Evolutionary conservation across 37 sponge, comb jelly and placozoan genomes (phyloP), one percentile per base, ranked within the genome.

Genomic region (Axinella damicornis): DNA sequence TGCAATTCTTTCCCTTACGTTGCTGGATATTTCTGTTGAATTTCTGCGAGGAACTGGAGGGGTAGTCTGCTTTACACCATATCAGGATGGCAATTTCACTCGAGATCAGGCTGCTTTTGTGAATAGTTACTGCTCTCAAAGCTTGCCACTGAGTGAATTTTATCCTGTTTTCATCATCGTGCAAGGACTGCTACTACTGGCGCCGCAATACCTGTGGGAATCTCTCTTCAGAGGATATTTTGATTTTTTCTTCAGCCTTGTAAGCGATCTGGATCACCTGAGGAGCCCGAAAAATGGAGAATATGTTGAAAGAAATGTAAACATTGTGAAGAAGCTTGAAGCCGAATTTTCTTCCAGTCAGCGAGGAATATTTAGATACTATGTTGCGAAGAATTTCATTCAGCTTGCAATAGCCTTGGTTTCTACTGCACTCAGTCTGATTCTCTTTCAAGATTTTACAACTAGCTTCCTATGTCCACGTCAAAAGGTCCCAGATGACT

Each of bases 201-300:
- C 81, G 52, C 87, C 87, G 30, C 87, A 87, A 24, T 80, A 62
- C 56, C 2, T 87, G 4, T 87, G 87, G 87, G 73, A 22, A 2
- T 22, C 74, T 2, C 20, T 79, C 13, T 80, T 73, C 77, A 53
- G 27, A 5, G 87, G 73, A 73, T 32, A 80, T 15, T 72, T 87
- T n/a, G 87, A 87, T 57, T 61, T 33, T 56, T 87, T 87, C 63
- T 87, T 80, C 53, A 58, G 22, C 24, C 33, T 80, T 6, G 73
- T 58, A 1, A 40, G 27, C 17, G 63, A 73, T 22, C 41, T 87
- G 1, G 79, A 86, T 36, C 75, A 75, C 63, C 68, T 87, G 12
- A 65, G 74, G 37, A 69, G 73, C 37, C 34, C 55, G 24, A 64
- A 72, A 9, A 87, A 80, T 14, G 87, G 87, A 2, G 80, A 87